Percentiles rank a stretch among this genome's conserved stretches.
phyloP scores from a whole-genome alignment of 2,797 vertebrate species.

The Scarus forsteni region DNA sequence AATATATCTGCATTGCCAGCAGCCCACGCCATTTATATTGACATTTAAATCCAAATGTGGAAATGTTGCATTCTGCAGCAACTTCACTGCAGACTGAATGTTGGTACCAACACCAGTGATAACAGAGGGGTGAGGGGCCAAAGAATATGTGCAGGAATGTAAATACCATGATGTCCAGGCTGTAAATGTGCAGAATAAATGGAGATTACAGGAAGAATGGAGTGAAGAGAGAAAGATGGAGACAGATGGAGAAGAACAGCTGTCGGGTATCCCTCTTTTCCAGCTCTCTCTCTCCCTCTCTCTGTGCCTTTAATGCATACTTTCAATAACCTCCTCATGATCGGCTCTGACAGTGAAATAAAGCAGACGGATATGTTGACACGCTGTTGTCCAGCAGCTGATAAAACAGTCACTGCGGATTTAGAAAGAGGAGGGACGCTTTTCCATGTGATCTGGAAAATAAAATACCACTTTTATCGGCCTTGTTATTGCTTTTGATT shows the following conservation, averaged over 20 bases:
- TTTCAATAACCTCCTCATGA: slow-evolving; percentile 20
- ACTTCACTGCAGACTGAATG: not conserved
- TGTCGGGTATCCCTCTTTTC: slow-evolving; percentile 12
- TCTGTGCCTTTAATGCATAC: slow-evolving; percentile 23
- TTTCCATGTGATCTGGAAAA: not conserved
- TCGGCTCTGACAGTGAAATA: slow-evolving; percentile 19
- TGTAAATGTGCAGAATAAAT: slow-evolving; percentile 16
- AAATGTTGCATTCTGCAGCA: slow-evolving; percentile 15
- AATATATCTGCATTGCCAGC: slow-evolving; percentile 12
- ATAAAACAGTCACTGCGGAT: not conserved
- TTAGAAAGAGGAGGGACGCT: not conserved
- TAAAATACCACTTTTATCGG: not conserved
- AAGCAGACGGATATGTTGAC: not conserved
- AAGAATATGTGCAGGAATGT: not conserved
- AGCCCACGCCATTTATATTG: slow-evolving; percentile 52
- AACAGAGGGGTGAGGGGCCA: not conserved
- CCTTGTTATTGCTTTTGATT: not conserved
- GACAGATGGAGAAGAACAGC: slow-evolving; percentile 35
- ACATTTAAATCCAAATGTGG: slow-evolving; percentile 56
- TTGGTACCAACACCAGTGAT: not conserved
- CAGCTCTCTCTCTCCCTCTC: not conserved
- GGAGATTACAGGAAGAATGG: slow-evolving; percentile 19
- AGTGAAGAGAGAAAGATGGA: slow-evolving; percentile 18
- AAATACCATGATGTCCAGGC: not conserved
- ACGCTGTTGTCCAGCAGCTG: not conserved